Evolutionary conservation across 2,797 vertebrate species (phyloP).

Genomic region (Notamacropus eugenii): DNA sequence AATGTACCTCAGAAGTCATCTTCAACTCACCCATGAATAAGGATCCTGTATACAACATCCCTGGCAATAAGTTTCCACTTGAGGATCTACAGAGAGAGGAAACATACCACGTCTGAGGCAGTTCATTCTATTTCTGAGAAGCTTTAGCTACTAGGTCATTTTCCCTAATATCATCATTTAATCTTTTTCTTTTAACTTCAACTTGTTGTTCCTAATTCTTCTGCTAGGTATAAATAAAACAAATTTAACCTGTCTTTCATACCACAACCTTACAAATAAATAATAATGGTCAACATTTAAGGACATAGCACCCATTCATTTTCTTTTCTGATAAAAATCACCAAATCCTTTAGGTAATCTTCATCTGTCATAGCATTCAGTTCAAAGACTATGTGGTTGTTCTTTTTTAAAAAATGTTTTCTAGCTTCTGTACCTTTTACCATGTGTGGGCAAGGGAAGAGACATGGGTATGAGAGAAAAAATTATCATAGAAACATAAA

Average conservation of each 20-base stretch:
- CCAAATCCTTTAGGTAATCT: background rate
- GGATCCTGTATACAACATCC: background rate
- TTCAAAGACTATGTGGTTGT: background rate
- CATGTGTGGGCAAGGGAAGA: background rate
- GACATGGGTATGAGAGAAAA: background rate
- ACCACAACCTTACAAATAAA: background rate
- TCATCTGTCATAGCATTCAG: background rate
- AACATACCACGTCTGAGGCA: background rate
- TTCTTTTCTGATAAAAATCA: background rate
- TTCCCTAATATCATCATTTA: background rate
- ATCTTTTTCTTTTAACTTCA: background rate
- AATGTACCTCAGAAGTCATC: background rate
- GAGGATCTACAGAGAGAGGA: background rate
- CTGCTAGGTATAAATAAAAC: background rate
- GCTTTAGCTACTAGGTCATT: background rate
- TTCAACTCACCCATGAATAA: background rate
- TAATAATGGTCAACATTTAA: background rate
- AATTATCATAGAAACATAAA: background rate
- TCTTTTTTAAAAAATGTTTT: background rate
- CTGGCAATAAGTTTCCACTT: background rate
- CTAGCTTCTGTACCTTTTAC: background rate
- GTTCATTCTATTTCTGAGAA: background rate
- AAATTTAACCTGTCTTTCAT: background rate
- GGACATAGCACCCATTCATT: no score
- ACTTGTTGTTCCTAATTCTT: background rate